These are phyloP conservation scores for Ceraclea dissimilis DNA, from an alignment of 2,888 invertebrate species.

Conservation along the genomic window DNA sequence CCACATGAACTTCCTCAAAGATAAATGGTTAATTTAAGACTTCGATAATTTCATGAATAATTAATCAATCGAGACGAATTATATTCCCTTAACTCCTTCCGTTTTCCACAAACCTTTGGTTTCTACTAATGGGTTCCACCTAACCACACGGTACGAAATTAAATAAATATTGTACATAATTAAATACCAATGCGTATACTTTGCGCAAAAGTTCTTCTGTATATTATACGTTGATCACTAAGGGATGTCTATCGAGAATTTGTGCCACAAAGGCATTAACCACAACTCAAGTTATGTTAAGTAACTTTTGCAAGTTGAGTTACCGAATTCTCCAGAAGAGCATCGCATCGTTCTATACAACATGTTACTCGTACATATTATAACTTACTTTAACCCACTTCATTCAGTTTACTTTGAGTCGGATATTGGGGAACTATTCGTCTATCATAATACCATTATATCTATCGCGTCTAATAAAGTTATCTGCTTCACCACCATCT, in stretches of 20 bases:
- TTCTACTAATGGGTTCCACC: neutral
- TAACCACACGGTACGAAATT: neutral
- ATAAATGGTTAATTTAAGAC: neutral
- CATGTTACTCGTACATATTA: no score
- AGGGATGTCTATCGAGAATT: neutral
- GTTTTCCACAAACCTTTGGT: neutral
- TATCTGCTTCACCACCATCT: no score
- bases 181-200: neutral
- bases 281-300: neutral
- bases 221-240: neutral
- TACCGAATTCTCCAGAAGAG: neutral
- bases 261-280: constrained; percentile 2
- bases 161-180: constrained; percentile 1
- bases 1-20: neutral
- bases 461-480: no score
- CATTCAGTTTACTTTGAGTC: no score
- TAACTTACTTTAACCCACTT: no score
- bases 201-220: neutral
- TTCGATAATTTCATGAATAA: constrained; percentile 1
- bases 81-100: neutral
- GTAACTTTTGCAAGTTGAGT: neutral
- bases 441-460: no score
- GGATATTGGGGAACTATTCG: no score
- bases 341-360: neutral
- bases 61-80: neutral